These are phyloP conservation scores for Odontomachus brunneus DNA, from an alignment of 1,140 invertebrate species.

Conservation along the genomic window DNA sequence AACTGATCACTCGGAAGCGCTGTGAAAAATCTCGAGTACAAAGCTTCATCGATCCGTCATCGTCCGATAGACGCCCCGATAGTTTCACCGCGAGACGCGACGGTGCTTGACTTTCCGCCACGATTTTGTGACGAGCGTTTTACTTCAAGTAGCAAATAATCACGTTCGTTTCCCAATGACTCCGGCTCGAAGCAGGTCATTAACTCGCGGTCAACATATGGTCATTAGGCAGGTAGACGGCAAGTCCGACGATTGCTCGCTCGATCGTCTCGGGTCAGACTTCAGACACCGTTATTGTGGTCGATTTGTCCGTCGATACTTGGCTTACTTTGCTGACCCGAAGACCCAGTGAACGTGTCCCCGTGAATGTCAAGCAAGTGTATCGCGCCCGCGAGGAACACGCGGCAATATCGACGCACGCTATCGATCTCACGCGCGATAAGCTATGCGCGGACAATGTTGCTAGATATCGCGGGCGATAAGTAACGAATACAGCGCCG, in stretches of 20 bases:
- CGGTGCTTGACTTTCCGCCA: not conserved
- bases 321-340: conserved; percentile 84
- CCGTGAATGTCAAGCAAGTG: conserved; percentile 77
- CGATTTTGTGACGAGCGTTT: not conserved
- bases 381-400: conserved; percentile 17
- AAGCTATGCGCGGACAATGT: not conserved
- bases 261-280: conserved; percentile 43
- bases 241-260: conserved; percentile 44
- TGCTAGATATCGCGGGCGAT: not conserved
- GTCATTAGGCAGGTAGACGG: conserved; percentile 12
- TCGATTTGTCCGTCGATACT: conserved; percentile 72
- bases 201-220: not conserved
- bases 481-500: not conserved
- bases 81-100: not conserved
- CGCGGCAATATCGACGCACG: not conserved
- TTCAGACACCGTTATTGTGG: conserved; percentile 64
- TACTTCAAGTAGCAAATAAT: conserved; percentile 6
- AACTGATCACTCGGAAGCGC: not conserved
- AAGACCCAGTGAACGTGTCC: conserved; percentile 82
- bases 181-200: not conserved
- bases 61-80: not conserved
- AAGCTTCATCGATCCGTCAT: conserved; percentile 5
- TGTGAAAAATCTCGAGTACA: not conserved
- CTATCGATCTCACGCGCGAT: conserved; percentile 1
- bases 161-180: not conserved